Evolutionary conservation across 2,888 invertebrate species (phyloP).

Genomic region (Apamea anceps): DNA sequence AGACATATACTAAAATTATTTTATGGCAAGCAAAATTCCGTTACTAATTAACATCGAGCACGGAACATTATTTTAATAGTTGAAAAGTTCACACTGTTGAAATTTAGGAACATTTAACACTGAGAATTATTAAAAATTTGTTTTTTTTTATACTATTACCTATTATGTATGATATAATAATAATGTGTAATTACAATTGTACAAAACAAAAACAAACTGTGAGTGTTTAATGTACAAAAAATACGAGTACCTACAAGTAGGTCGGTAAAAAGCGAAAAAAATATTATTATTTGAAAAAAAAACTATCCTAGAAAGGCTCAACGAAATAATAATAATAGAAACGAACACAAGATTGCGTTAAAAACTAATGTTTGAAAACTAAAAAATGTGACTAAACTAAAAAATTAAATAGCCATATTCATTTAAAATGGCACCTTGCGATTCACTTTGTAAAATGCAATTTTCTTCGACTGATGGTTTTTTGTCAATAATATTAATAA

Average conservation of each 20-base stretch:
- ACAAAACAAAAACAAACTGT: constrained; percentile 80
- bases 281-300: constrained; percentile 67
- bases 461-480: constrained; percentile 69
- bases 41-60: constrained; percentile 70
- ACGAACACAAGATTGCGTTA: constrained; percentile 86
- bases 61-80: constrained; percentile 75
- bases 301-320: constrained; percentile 76
- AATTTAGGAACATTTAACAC: constrained; percentile 90
- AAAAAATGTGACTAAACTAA: constrained; percentile 81
- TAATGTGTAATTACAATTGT: constrained; percentile 84
- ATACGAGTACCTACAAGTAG: constrained; percentile 62
- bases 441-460: constrained; percentile 83
- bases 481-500: constrained; percentile 57
- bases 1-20: constrained; percentile 76
- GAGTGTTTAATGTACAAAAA: constrained; percentile 74
- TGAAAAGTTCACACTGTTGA: constrained; percentile 86
- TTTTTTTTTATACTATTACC: constrained; percentile 82
- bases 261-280: constrained; percentile 64
- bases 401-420: constrained; percentile 86
- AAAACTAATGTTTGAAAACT: constrained; percentile 79
- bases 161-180: constrained; percentile 82
- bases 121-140: constrained; percentile 86
- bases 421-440: constrained; percentile 88
- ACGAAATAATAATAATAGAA: constrained; percentile 79
- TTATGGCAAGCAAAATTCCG: constrained; percentile 87